Percentiles rank a stretch among this genome's conserved stretches.
These are phyloP conservation scores for Dendrolimus punctatus DNA, from an alignment of 1,140 invertebrate genomes.

Conservation along the genomic window DNA sequence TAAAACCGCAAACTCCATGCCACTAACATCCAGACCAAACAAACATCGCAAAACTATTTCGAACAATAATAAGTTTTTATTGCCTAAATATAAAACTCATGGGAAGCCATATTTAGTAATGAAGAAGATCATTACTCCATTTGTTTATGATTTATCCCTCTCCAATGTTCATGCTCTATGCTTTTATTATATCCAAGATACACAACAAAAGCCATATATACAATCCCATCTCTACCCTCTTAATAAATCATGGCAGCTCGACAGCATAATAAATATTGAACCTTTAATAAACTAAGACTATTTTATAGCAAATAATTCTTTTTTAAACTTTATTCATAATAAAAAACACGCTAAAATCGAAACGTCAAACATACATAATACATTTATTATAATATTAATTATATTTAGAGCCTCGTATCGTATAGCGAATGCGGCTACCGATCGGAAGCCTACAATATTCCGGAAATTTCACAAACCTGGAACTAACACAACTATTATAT, in stretches of 20 bases:
- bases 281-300: conserved; percentile 4
- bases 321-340: conserved; percentile 1
- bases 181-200: conserved; percentile 31
- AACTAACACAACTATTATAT: no score
- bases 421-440: conserved; percentile 3
- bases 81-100: no score
- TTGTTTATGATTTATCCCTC: no score
- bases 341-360: conserved; percentile 11
- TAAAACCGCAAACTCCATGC: no score
- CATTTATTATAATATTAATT: conserved; percentile 4
- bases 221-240: conserved; percentile 11
- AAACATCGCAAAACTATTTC: no score
- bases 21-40: no score
- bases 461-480: no score
- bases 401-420: conserved; percentile 25
- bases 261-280: conserved; percentile 30
- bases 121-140: no score
- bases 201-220: conserved; percentile 41
- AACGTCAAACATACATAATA: conserved; percentile 7
- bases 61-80: no score
- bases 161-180: no score
- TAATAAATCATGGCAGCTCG: conserved; percentile 55
- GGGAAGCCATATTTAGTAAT: no score
- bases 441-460: not conserved
- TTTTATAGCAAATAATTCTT: conserved; percentile 4